Evolutionary conservation across 2,797 vertebrate species (phyloP), one percentile per base, ranked within the genome.

Genomic region (Syngnathus rostellatus): DNA sequence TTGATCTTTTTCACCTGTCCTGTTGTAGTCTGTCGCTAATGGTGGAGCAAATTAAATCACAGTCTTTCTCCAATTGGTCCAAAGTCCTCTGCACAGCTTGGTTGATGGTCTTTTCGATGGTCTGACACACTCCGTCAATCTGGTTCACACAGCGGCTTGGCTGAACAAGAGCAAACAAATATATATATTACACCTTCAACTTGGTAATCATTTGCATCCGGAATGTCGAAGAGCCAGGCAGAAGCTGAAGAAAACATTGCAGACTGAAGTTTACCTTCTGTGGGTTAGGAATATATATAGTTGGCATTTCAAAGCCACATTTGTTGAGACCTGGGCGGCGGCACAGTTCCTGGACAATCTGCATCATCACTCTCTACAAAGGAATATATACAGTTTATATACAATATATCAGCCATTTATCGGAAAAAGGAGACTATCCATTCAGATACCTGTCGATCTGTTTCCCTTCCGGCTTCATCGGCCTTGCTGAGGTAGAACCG

Each of bases 281-380:
- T n/a, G 89, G 87, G 74, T 92, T 90, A 39, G 92, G 92, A 83
- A 93, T 92, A 78, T 92, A 93, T 67, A 93, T 93, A 1, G 92
- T 93, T 1, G 92, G 90, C 92, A 93, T 93, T 65, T 92, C 92
- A 78, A 93, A 93, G 48, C 92, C 92, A 82, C 92, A 93, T 83
- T 91, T 92, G 83, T 93, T 93, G 65, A 93, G 90, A 58, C 92
- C 92, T 4, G 92, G 92, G 71, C 92, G 89, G 48, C 91, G 89
- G 72, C 92, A 93, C 61, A 93, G 79, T 69, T 93, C 92, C 75
- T 93, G 92, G 25, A 93, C 91, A 4, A 93, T 93, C 85, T 93
- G 92, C 92, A 93, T 93, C 91, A 93, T 92, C 48, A 93, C 92
- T 74, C 92, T 88, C 92, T 93, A 79, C 8, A 39, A 8, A 67